A percentile compares a stretch with the other conserved stretches of the same genome.
phyloP scores from a whole-genome alignment of 2,797 vertebrate genomes.

The Halcyon chelicuti region DNA sequence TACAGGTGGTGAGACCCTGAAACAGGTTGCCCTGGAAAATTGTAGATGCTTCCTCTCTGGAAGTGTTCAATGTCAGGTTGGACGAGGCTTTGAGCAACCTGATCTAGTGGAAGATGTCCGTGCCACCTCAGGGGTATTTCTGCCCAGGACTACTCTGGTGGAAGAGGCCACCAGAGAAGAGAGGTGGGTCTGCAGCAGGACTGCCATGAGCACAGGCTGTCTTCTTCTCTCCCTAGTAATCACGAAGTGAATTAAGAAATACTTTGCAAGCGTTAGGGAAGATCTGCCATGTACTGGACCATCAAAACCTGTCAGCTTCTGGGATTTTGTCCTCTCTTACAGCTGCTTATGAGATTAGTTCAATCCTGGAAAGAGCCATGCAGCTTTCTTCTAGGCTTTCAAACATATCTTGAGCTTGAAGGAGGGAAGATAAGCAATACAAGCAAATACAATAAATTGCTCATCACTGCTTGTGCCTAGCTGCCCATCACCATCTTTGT shows the following conservation, averaged over 20 bases:
- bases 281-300: neutral
- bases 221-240: neutral
- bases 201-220: neutral
- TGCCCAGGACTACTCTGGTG: neutral
- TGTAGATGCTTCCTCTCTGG: neutral
- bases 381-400: neutral
- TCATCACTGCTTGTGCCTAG: neutral
- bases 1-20: neutral
- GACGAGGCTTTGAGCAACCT: neutral
- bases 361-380: neutral
- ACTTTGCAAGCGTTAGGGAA: neutral
- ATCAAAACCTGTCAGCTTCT: neutral
- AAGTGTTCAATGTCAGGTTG: neutral
- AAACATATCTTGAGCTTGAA: neutral
- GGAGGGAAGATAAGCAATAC: neutral
- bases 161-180: neutral
- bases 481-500: neutral
- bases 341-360: neutral
- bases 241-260: neutral
- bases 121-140: neutral
- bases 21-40: accelerated
- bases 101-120: neutral
- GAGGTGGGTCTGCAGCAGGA: neutral
- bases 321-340: neutral
- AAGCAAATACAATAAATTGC: neutral